Conservation (phyloP, 92 coral and sea anemone species). For the Epizoanthus rinbou region DNA sequence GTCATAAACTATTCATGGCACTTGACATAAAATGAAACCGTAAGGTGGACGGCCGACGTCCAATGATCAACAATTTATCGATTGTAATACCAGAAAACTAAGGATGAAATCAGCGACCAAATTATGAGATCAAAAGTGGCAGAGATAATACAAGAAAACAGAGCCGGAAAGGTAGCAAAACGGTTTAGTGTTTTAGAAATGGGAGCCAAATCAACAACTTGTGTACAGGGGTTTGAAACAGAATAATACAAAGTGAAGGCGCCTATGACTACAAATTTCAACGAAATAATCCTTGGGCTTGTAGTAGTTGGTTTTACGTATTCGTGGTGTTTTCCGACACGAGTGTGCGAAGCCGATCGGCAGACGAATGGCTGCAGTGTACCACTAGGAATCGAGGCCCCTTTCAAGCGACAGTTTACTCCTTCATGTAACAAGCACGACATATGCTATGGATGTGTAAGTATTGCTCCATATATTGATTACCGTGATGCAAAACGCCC, state of each 20-base stretch:
- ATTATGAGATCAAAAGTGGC: not conserved
- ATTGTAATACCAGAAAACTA: not conserved
- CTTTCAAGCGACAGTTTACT: slow-evolving; percentile 84
- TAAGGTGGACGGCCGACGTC: not conserved
- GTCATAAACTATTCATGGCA: slow-evolving; percentile 45
- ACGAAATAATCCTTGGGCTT: slow-evolving; percentile 28
- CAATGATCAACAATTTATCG: not conserved
- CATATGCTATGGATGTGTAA: slow-evolving; percentile 98
- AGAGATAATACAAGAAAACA: not conserved
- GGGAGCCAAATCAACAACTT: not conserved
- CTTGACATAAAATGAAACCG: slow-evolving; percentile 3
- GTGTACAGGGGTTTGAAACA: not conserved
- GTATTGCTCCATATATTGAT: slow-evolving; percentile 39
- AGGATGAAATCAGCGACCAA: not conserved
- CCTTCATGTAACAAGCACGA: slow-evolving; percentile 97
- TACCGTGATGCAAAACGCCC: not conserved
- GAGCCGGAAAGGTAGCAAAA: not conserved
- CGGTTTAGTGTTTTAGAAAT: not conserved
- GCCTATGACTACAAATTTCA: slow-evolving; percentile 31
- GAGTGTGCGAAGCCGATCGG: slow-evolving; percentile 87
- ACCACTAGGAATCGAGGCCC: slow-evolving; percentile 92
- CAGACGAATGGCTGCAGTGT: slow-evolving; percentile 94
- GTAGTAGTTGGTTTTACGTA: slow-evolving; percentile 31
- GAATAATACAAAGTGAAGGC: slow-evolving; percentile 8
- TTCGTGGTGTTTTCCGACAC: slow-evolving; percentile 40